Base-by-base conservation (phyloP, 2,797 vertebrate genomes). In the Gallinago nigripennis region DNA sequence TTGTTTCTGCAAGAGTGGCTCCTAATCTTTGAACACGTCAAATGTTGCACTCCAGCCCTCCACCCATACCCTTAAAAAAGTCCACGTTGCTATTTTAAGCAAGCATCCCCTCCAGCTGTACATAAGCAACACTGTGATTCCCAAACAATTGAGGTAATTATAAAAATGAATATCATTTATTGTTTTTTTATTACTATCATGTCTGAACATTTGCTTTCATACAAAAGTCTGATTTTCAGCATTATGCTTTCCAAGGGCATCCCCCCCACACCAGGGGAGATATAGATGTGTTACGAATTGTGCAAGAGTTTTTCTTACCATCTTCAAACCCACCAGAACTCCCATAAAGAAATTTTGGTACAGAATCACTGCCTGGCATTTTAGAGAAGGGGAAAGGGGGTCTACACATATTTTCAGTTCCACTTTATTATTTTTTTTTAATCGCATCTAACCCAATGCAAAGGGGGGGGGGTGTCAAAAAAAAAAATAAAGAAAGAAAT, bases 81-180 rank as follows among this genome's bases (percentile, higher is more conserved):
- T 94, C 84, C 88, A 60, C 5, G 1, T 30, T n/a, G 31, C 71
- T 87, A 64, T 80, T 82, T 82, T 71, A 92, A 89, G 83, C 64
- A 85, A 92, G 48, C 70, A 76, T 43, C 45, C 88, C 79, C 82
- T 92, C 82, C 39, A 84, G 57, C 90, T 78, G 64, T 88, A 90
- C 68, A 86, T 72, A 79, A 86, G 63, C 66, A 91, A 92, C 45
- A 69, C 77, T 86, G 80, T 64, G 80, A 95, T 93, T 93, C 96
- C 91, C 97, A 96, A 95, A 97, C 91, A 98, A 97, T 30, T 94
- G 96, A 98, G 97, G 97, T 97, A 96, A 96, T 94, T 97, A 92
- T 97, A 92, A 98, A 98, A 98, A 98, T 97, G 96, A 97, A 95
- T 96, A 98, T 97, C 95, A 98, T 98, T 98, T 97, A 98, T 98